Percentiles rank a stretch among this genome's conserved stretches.
Conservation (phyloP, 2,797 vertebrate species). For the Thunnus albacares region DNA sequence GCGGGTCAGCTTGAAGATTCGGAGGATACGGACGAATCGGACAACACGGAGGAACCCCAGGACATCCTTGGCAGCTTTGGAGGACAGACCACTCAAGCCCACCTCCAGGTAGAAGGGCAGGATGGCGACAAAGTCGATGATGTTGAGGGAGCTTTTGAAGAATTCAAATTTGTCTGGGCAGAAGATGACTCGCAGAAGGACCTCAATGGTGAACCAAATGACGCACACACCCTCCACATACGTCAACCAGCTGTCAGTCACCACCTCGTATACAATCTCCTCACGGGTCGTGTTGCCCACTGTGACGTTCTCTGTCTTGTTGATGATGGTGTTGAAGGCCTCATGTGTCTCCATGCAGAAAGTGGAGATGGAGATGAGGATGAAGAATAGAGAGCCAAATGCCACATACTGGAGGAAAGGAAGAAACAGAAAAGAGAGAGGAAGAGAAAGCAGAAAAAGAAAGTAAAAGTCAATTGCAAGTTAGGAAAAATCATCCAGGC, state of each 20-base stretch:
- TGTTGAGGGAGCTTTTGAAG: constrained; percentile 98
- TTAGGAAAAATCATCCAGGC: constrained; percentile 5
- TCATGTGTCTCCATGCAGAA: constrained; percentile 99
- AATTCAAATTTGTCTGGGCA: constrained; percentile 98
- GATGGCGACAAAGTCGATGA: constrained; percentile 99
- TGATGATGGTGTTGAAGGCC: constrained; percentile 97
- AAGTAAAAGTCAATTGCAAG: constrained; percentile 41
- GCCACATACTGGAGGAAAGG: constrained; percentile 92
- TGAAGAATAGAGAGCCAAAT: constrained; percentile 98
- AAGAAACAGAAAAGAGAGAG: constrained; percentile 40
- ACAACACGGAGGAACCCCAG: constrained; percentile 98
- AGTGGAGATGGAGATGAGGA: constrained; percentile 99
- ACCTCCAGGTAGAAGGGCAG: constrained; percentile 99
- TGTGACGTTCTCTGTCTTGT: constrained; percentile 94
- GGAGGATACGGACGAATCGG: constrained; percentile 97
- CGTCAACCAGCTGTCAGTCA: constrained; percentile 97
- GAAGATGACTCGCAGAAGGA: constrained; percentile 96
- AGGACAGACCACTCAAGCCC: constrained; percentile 96
- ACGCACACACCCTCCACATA: constrained; percentile 99
- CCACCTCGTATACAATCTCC: constrained; percentile 91
- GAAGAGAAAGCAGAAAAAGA: constrained; percentile 23
- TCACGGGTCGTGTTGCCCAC: constrained; percentile 91
- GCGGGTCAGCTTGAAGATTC: constrained; percentile 99
- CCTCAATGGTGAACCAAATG: constrained; percentile 99
- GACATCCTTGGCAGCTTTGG: constrained; percentile 99